Evolutionary conservation across 2,888 invertebrate genomes (phyloP).

Genomic region (Chloroclysta siterata): DNA sequence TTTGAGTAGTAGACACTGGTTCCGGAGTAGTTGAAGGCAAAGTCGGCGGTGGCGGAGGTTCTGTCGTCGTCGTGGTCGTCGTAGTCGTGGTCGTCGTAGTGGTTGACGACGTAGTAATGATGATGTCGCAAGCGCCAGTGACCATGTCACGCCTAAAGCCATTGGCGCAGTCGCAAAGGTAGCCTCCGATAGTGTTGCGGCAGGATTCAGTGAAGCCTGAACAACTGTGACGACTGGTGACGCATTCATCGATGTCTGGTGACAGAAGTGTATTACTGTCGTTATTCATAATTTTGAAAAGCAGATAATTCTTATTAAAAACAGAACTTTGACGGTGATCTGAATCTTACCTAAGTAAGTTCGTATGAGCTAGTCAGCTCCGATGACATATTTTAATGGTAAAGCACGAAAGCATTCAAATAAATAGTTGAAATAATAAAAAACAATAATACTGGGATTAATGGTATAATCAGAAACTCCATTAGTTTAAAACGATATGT

Average conservation of each 20-base stretch:
- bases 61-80: conserved; percentile 43
- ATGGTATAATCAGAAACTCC: too few species aligned
- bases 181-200: conserved; percentile 94
- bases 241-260: conserved; percentile 92
- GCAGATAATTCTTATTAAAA: too few species aligned
- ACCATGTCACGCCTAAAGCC: conserved; percentile 90
- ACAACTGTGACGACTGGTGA: conserved; percentile 85
- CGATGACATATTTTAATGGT: too few species aligned
- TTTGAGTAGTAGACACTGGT: conserved; percentile 33
- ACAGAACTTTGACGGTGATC: too few species aligned
- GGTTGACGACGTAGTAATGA: conserved; percentile 54
- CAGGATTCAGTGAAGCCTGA: conserved; percentile 86
- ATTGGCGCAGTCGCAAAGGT: conserved; percentile 90
- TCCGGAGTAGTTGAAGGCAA: conserved; percentile 48
- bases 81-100: conserved; percentile 34
- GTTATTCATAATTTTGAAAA: too few species aligned
- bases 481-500: too few species aligned
- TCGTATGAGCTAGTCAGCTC: too few species aligned
- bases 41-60: conserved; percentile 42
- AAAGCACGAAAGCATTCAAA: too few species aligned
- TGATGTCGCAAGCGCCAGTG: conserved; percentile 62
- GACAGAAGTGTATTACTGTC: background rate
- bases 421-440: too few species aligned
- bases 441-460: too few species aligned
- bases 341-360: too few species aligned